Percentiles rank a stretch among this genome's conserved stretches.
Conservation (phyloP, 2,113 vertebrate genomes). For the Pelecanoides urinatrix region DNA sequence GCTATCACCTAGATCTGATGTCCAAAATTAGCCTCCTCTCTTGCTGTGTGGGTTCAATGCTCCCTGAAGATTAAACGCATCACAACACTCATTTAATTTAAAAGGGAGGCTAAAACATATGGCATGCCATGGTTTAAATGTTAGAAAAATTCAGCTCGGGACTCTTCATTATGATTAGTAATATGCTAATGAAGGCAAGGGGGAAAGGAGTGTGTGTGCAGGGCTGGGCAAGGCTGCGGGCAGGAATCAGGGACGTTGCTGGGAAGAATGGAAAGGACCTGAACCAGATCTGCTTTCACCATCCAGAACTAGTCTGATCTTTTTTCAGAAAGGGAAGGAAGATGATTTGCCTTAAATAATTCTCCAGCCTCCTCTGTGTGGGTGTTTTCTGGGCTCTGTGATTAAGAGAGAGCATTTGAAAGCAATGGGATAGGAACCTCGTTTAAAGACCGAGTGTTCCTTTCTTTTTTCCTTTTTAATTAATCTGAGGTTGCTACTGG, state of each 20-base stretch:
- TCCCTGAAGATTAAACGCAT: conserved; percentile 36
- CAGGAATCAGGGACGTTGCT: not conserved
- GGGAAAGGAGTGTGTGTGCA: not conserved
- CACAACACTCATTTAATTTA: conserved; percentile 10
- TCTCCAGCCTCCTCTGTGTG: conserved; percentile 38
- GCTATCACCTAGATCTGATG: conserved; percentile 15
- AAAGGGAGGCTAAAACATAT: conserved; percentile 3
- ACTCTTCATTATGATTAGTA: not conserved
- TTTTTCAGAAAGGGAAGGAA: conserved; percentile 30
- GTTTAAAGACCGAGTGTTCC: not conserved
- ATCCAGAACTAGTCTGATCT: not conserved
- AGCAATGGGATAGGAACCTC: conserved; percentile 30
- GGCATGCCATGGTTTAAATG: not conserved
- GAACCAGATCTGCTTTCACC: not conserved
- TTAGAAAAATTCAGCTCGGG: not conserved
- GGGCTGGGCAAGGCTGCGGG: not conserved
- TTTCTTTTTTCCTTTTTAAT: conserved; percentile 38
- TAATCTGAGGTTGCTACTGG: conserved; percentile 32
- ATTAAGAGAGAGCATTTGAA: conserved; percentile 38
- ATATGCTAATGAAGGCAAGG: not conserved
- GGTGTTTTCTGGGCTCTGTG: conserved; percentile 54
- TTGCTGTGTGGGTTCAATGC: not conserved
- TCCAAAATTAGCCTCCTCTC: conserved; percentile 45
- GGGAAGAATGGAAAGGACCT: not conserved
- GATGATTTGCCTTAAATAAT: conserved; percentile 51